phyloP scores from a whole-genome alignment of 2,797 vertebrate species.

The Pagetopsis macropterus region DNA sequence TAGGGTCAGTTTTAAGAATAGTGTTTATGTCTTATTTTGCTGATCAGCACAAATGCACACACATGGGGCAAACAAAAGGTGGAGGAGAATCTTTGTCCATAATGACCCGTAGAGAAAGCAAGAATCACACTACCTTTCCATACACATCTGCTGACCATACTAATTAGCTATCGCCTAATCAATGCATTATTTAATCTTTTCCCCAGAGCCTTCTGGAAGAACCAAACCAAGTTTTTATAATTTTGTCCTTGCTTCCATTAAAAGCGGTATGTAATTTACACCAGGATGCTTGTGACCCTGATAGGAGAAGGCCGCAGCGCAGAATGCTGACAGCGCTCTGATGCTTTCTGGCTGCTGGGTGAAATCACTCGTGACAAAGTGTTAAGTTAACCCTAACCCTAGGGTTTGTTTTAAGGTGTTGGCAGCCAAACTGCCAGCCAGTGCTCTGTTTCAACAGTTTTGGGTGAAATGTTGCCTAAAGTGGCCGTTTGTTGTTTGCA shows the following conservation, averaged over 20 bases:
- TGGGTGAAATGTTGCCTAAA: not conserved
- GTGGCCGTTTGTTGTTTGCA: not conserved
- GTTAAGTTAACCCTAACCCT: no score
- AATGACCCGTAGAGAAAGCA: slow-evolving; percentile 55
- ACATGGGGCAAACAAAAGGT: slow-evolving; percentile 44
- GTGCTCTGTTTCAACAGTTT: not conserved
- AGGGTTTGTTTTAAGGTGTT: not conserved
- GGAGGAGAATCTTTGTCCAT: slow-evolving; percentile 46
- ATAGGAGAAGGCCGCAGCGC: slow-evolving; percentile 59
- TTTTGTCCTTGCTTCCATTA: slow-evolving; percentile 27
- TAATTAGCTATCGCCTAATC: slow-evolving; percentile 65
- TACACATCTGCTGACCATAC: slow-evolving; percentile 64
- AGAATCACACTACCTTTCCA: slow-evolving; percentile 31
- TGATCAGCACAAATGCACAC: slow-evolving; percentile 51
- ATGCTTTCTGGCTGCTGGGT: slow-evolving; percentile 47
- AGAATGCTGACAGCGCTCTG: slow-evolving; percentile 71
- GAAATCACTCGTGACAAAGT: no score
- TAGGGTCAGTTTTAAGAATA: not conserved
- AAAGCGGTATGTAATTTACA: slow-evolving; percentile 73
- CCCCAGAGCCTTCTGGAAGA: slow-evolving; percentile 37
- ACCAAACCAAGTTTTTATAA: not conserved
- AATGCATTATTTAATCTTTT: slow-evolving; percentile 69
- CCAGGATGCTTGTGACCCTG: slow-evolving; percentile 67
- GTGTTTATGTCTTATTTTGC: slow-evolving; percentile 17
- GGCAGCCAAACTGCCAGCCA: not conserved